These are phyloP conservation scores for Lasioglossum villosulum DNA, from an alignment of 2,888 invertebrate genomes.

Conservation along the genomic window DNA sequence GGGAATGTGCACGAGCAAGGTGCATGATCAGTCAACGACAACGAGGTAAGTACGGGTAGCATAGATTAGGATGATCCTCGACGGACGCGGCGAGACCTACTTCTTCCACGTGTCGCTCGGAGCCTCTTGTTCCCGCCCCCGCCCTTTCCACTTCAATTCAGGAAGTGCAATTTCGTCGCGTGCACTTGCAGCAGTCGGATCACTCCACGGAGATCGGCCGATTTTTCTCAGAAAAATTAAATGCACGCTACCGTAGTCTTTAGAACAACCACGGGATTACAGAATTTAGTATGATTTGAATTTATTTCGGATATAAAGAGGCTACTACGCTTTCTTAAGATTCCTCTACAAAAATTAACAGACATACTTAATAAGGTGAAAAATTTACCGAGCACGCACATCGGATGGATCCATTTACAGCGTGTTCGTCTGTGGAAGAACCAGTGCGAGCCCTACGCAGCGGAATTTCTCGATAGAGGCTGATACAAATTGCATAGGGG, in stretches of 20 bases:
- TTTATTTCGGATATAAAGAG: too few species aligned
- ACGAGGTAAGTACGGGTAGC: constrained; percentile 61
- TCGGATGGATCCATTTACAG: neutral
- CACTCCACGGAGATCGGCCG: neutral
- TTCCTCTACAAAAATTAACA: too few species aligned
- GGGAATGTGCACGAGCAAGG: constrained; percentile 55
- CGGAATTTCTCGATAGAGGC: constrained; percentile 33
- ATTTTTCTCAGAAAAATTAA: too few species aligned
- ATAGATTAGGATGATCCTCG: constrained; percentile 59
- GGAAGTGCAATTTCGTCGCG: constrained; percentile 47
- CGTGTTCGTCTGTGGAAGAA: neutral
- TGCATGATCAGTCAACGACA: constrained; percentile 66
- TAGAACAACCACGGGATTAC: too few species aligned
- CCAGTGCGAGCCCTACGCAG: neutral
- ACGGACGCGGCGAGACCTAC: constrained; percentile 49
- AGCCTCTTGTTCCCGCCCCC: neutral
- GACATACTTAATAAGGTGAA: too few species aligned
- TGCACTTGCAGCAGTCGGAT: constrained; percentile 23
- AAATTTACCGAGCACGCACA: too few species aligned
- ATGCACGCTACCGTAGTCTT: too few species aligned
- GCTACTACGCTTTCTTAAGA: too few species aligned
- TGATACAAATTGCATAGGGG: constrained; percentile 46
- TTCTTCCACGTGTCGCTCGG: constrained; percentile 52
- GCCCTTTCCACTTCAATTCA: constrained; percentile 39
- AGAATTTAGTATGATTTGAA: too few species aligned